A percentile compares a stretch with the other conserved stretches of the same genome.
phyloP scores from a whole-genome alignment of 1,140 invertebrate genomes.

The Leucophenga varia region DNA sequence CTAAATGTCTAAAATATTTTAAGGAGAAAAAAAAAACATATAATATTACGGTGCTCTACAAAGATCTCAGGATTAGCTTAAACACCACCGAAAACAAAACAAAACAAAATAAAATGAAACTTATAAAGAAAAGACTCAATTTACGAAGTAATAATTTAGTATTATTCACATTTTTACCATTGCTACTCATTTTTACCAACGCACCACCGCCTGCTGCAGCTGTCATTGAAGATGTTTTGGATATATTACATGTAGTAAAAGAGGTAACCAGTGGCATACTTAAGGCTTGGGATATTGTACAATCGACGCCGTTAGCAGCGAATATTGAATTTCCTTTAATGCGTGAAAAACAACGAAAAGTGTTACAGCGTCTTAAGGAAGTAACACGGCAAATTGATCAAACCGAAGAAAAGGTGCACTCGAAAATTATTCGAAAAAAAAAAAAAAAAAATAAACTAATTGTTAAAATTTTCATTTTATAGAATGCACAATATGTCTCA shows the following conservation, averaged over 20 bases:
- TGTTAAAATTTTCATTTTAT: slow-evolving; percentile 5
- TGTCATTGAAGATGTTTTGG: slow-evolving; percentile 62
- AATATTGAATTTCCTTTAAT: slow-evolving; percentile 63
- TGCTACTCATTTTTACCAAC: slow-evolving; percentile 10
- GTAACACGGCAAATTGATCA: slow-evolving; percentile 57
- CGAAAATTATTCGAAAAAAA: neutral
- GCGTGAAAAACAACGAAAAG: slow-evolving; percentile 60
- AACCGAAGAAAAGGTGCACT: slow-evolving; percentile 40
- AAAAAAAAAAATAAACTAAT: neutral
- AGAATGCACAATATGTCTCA: slow-evolving; percentile 43
- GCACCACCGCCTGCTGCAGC: slow-evolving; percentile 36
- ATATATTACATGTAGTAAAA: slow-evolving; percentile 64
- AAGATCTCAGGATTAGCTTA: too few relatives aligned
- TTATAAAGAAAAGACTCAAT: slow-evolving; percentile 6
- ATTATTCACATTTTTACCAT: neutral
- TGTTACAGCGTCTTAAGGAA: slow-evolving; percentile 58
- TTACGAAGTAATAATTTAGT: neutral
- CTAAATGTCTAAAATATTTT: too few relatives aligned
- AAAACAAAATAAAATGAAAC: slow-evolving; percentile 9
- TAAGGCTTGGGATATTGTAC: slow-evolving; percentile 65
- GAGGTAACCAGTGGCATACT: slow-evolving; percentile 62
- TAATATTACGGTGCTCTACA: too few relatives aligned
- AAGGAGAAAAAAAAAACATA: slow-evolving; percentile 1
- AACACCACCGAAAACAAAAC: slow-evolving; percentile 3
- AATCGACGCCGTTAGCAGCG: slow-evolving; percentile 58